Base-by-base conservation (phyloP, 2,888 invertebrate species). In the Miltochrista miniata region DNA sequence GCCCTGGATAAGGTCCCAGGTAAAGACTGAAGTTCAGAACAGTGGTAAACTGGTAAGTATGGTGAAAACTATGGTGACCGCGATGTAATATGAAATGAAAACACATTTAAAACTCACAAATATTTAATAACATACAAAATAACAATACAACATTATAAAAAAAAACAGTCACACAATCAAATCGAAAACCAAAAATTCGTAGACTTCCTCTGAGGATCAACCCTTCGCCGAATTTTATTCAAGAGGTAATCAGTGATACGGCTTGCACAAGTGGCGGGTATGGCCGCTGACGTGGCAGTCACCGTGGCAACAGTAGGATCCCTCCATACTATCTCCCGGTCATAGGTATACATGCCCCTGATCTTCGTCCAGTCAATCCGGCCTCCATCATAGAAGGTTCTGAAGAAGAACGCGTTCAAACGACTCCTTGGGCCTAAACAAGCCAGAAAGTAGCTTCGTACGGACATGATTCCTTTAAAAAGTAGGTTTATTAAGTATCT, bases 331-430 rank as follows among this genome's bases (percentile, higher is more conserved):
- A 34, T 30, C 9, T 48, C 42, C 12, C 33, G 38, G 10, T 47
- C 43, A 13, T 29, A 30, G 2, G 44, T 14, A 10, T 39, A 51
- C 11, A 51, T 1, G 18, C 51, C 47, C 13, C 42, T 37, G 13
- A 51, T 24, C 38, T 47, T 51, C 13, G 11, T 43, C 51, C 51
- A 51, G 38, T 51, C 43, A 1, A 42, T 12, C 2, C 29, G 24
- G 2, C 43, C 46, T 1, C 41, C 45, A 3, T 39, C 38, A 13
- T 47, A 43, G 18, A 43, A 47, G 13, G 51, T 24, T 5, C 51
- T 34, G n/a, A 46, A 51, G 37, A 38, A 48, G 14, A 40, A 48
- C 10, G 44, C 38, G 29, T 8, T 42, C 11, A 42, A 18, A 37
- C 34, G 41, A 33, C 12, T 41, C n/a, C 24, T 41, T 0, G 48